These are phyloP conservation scores for Amia ocellicauda DNA, from an alignment of 2,113 vertebrate species.

Conservation along the genomic window DNA sequence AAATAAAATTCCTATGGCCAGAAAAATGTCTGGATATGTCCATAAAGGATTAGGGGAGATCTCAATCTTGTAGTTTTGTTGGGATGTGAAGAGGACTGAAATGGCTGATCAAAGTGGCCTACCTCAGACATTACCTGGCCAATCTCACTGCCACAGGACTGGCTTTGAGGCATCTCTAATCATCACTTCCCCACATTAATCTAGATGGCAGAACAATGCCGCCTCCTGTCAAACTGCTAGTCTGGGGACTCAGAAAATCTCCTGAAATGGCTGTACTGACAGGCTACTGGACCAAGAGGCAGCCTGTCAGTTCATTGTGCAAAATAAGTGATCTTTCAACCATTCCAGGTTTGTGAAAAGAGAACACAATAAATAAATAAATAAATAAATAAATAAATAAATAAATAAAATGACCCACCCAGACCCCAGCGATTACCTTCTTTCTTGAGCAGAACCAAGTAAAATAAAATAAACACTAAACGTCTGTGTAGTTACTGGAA, in stretches of 20 bases:
- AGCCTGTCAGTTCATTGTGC: neutral
- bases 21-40: too few species aligned
- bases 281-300: neutral
- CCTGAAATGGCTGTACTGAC: neutral
- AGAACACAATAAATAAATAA: too few species aligned
- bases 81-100: too few species aligned
- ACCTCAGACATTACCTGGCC: too few species aligned
- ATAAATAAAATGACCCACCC: neutral
- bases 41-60: too few species aligned
- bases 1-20: too few species aligned
- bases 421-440: constrained; percentile 2
- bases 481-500: neutral
- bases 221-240: neutral
- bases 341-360: neutral
- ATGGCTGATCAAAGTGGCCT: too few species aligned
- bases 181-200: neutral
- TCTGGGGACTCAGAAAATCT: neutral
- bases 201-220: neutral
- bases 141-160: neutral
- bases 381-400: too few species aligned
- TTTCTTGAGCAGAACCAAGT: neutral
- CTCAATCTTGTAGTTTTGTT: too few species aligned
- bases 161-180: neutral
- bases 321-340: neutral
- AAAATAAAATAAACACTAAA: neutral